Base-by-base conservation (phyloP, 2,797 vertebrate genomes). In the Xiphorhynchus erythropygius region DNA sequence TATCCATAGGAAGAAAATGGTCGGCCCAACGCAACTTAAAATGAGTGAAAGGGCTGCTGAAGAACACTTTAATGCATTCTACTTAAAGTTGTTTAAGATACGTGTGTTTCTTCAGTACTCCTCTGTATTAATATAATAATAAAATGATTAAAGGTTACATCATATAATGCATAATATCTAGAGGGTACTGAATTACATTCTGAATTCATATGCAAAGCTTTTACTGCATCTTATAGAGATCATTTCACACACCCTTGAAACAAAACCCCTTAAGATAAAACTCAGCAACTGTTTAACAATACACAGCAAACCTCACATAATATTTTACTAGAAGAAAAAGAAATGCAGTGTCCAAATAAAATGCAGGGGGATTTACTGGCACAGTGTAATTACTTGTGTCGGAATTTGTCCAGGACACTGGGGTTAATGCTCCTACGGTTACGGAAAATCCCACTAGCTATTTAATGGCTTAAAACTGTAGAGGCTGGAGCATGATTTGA, bases 321-420 rank as follows among this genome's bases (percentile, higher is more conserved):
- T 50, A 17, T 85, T 96, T 87, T 90, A 85, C 70, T 55, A 75
- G 68, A 87, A 87, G 33, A 62, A 84, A 79, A 89, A 82, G 13
- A 93, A 94, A 83, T 37, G 4, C 3, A 50, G 27, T 10, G 15
- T 67, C 60, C 44, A 79, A 62, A 92, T 87, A 89, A 92, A 95
- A 90, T 50, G 35, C 49, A 91, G 35, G 7, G 24, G 22, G 53
- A 85, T 96, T 96, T 95, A 89, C 94, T 93, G 78, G 81, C 78
- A 87, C 44, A 55, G 13, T 71, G 75, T 93, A 89, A 96, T 96
- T 92, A 87, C 75, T 95, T 89, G 39, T 53, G 27, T 27, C 96
- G 95, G 94, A 92, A 85, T 80, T 62, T 91, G n/a, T 92, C 90
- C 95, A 96, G 68, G 68, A 85, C 81, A 77, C 21, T 42, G 52